These are phyloP conservation scores for Arvicanthis niloticus DNA, from an alignment of 2,113 vertebrate genomes.

Conservation along the genomic window DNA sequence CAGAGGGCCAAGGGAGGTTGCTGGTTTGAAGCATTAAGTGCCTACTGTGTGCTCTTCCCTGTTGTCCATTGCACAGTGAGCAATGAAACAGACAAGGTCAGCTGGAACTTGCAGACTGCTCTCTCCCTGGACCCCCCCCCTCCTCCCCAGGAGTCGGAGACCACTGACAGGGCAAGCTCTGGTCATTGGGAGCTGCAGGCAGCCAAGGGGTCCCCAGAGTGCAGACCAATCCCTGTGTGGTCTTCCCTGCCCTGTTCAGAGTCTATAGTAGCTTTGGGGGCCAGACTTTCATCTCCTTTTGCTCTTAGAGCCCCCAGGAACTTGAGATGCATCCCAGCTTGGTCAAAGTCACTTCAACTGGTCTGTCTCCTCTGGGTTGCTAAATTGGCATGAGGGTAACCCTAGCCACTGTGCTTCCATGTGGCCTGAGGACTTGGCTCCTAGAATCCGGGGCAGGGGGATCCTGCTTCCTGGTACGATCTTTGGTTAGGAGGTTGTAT, in stretches of 20 bases:
- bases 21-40: background rate
- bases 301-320: background rate
- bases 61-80: too few relatives aligned
- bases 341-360: background rate
- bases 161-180: background rate
- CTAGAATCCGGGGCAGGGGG: fast-evolving
- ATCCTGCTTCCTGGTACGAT: fast-evolving
- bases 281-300: background rate
- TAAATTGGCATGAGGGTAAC: background rate
- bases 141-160: background rate
- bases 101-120: background rate
- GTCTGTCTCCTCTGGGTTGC: background rate
- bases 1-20: background rate
- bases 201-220: background rate
- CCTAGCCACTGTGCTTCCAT: fast-evolving
- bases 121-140: background rate
- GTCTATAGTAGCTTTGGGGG: background rate
- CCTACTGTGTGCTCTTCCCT: background rate
- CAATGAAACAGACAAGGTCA: background rate
- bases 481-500: background rate
- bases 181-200: background rate
- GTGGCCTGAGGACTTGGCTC: background rate
- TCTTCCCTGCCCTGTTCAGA: background rate
- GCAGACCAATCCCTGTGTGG: background rate
- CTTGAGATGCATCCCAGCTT: background rate